Evolutionary conservation across 1,140 invertebrate genomes (phyloP).

Genomic region (Caenorhabditis elegans): DNA sequence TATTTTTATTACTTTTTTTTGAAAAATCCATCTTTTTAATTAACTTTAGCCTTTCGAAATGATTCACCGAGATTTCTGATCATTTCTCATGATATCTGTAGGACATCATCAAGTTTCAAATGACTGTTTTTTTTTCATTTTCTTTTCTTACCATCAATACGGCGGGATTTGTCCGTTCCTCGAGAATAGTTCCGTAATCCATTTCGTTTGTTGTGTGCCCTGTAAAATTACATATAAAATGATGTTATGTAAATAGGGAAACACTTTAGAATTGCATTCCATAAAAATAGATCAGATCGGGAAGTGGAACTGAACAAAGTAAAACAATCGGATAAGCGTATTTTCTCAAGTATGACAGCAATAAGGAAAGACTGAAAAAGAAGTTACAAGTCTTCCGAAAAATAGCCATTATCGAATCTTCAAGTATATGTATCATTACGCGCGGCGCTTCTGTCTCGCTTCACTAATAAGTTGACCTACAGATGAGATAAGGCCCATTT

Average conservation of each 20-base stretch:
- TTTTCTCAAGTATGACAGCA: too few species aligned
- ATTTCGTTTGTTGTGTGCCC: background rate
- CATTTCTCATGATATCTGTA: too few species aligned
- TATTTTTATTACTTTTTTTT: too few species aligned
- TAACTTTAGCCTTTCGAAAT: too few species aligned
- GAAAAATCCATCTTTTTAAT: too few species aligned
- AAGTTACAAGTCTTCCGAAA: background rate
- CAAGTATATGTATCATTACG: slow-evolving; percentile 13
- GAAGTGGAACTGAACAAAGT: background rate
- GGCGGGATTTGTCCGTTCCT: slow-evolving; percentile 18
- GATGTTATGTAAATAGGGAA: slow-evolving; percentile 13
- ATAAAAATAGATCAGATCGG: background rate
- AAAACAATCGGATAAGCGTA: background rate
- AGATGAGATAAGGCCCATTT: slow-evolving; percentile 22
- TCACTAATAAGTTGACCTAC: slow-evolving; percentile 17
- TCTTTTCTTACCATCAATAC: slow-evolving; percentile 9
- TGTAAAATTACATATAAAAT: background rate
- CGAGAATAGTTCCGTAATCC: slow-evolving; percentile 26
- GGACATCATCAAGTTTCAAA: too few species aligned
- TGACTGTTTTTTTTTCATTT: too few species aligned
- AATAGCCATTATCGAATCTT: background rate
- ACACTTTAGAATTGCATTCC: background rate
- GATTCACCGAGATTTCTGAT: too few species aligned
- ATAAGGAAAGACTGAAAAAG: background rate
- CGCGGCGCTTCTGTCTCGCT: background rate